Percentiles rank a stretch among this genome's conserved stretches.
These are phyloP conservation scores for Campylorhamphus procurvoides DNA, from an alignment of 2,113 vertebrate species.

Conservation along the genomic window DNA sequence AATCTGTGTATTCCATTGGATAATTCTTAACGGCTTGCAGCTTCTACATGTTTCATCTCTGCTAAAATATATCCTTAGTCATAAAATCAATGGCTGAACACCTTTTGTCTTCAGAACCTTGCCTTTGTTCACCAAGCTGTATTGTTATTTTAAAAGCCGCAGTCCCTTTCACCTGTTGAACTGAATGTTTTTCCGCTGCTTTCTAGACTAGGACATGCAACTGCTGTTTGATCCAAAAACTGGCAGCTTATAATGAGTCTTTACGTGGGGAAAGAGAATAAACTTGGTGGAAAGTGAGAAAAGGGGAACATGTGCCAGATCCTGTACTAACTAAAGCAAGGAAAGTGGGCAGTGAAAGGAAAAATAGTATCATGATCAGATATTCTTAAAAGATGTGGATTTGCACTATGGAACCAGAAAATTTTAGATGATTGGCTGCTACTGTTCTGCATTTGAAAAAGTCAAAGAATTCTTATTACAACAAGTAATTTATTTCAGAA, in stretches of 20 bases:
- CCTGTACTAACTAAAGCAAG: neutral
- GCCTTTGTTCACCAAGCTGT: neutral
- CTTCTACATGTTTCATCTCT: neutral
- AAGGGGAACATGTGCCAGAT: neutral
- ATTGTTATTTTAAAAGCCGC: neutral
- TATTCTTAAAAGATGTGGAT: neutral
- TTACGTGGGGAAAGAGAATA: neutral
- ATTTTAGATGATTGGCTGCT: neutral
- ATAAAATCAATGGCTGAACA: neutral
- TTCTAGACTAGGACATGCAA: neutral
- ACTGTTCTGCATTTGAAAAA: neutral
- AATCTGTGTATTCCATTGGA: neutral
- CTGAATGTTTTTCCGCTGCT: neutral
- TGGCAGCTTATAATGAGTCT: neutral
- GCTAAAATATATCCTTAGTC: neutral
- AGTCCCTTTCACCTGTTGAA: neutral
- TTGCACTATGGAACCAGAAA: neutral
- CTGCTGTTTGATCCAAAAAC: neutral
- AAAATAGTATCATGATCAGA: neutral
- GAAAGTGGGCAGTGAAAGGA: neutral
- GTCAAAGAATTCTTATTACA: neutral
- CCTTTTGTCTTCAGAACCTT: neutral
- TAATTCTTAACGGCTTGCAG: neutral
- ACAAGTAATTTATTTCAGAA: neutral
- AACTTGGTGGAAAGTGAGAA: neutral